Conservation (phyloP, 2,888 invertebrate species). For the Branchellion lobata region DNA sequence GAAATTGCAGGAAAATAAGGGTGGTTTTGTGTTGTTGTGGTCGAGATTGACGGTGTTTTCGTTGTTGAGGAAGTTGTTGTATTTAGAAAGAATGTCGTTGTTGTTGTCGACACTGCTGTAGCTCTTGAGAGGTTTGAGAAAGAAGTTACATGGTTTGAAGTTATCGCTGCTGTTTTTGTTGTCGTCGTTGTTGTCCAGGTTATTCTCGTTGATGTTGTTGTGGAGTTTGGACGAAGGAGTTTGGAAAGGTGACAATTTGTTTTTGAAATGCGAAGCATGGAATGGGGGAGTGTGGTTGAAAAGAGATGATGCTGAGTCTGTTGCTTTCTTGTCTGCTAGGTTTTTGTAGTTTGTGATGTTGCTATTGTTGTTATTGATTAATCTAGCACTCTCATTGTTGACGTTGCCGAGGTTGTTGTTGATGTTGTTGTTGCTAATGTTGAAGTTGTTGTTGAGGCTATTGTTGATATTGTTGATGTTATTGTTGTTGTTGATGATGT, state of each 20-base stretch:
- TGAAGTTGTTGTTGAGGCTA: conserved; percentile 5
- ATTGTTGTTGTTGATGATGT: conserved; percentile 12
- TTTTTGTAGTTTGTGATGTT: conserved; percentile 9
- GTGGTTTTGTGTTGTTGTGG: background rate
- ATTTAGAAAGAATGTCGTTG: background rate
- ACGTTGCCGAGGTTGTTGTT: background rate
- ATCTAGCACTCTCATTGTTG: background rate
- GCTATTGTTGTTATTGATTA: background rate
- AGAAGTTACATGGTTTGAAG: background rate
- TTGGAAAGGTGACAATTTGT: background rate
- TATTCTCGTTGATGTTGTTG: background rate
- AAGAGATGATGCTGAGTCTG: no score
- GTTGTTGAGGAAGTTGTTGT: background rate
- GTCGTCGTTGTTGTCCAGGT: background rate
- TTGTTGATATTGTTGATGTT: conserved; percentile 21
- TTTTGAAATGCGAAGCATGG: background rate
- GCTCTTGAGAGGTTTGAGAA: background rate
- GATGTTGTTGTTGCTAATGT: conserved; percentile 32
- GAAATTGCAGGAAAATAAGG: background rate
- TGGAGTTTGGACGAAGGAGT: background rate
- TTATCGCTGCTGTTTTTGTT: background rate
- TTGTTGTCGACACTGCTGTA: background rate
- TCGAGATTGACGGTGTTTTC: background rate
- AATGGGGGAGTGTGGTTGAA: background rate
- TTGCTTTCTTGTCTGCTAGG: background rate